Evolutionary conservation across 2,888 invertebrate genomes (phyloP).

Genomic region (Eupithecia tripunctaria): DNA sequence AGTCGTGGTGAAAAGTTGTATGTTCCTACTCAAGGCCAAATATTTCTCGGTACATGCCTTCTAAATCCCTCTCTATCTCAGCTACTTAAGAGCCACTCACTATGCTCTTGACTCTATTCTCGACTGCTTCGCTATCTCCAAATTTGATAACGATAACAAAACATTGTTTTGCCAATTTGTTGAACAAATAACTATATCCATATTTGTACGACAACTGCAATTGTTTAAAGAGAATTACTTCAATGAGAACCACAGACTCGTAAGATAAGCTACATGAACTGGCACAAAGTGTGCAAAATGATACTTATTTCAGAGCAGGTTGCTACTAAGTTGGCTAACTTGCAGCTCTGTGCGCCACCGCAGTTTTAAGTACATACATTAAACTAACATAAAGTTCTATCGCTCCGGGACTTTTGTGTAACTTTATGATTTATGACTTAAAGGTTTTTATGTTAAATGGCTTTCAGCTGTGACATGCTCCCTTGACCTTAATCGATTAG

Average conservation of each 20-base stretch:
- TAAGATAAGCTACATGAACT: constrained; percentile 14
- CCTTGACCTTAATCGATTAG: constrained; percentile 45
- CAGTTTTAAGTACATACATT: constrained; percentile 53
- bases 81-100: too few species aligned
- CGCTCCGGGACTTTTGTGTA: constrained; percentile 51
- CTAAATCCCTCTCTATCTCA: too few species aligned
- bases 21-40: too few species aligned
- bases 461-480: constrained; percentile 35
- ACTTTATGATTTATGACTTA: constrained; percentile 65
- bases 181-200: too few species aligned
- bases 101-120: too few species aligned
- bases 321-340: constrained; percentile 56
- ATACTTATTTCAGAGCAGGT: constrained; percentile 21
- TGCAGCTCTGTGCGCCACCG: constrained; percentile 45
- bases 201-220: background rate
- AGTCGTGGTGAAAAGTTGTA: too few species aligned
- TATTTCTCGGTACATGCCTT: too few species aligned
- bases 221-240: background rate
- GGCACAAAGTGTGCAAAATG: constrained; percentile 18
- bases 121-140: too few species aligned
- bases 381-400: constrained; percentile 63
- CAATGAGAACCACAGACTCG: background rate
- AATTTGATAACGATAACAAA: too few species aligned
- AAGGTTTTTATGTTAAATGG: constrained; percentile 54
- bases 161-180: too few species aligned